Percentiles rank a stretch among this genome's conserved stretches.
These are phyloP conservation scores for Tenebrio molitor DNA, from an alignment of 1,140 invertebrate genomes.

Conservation along the genomic window DNA sequence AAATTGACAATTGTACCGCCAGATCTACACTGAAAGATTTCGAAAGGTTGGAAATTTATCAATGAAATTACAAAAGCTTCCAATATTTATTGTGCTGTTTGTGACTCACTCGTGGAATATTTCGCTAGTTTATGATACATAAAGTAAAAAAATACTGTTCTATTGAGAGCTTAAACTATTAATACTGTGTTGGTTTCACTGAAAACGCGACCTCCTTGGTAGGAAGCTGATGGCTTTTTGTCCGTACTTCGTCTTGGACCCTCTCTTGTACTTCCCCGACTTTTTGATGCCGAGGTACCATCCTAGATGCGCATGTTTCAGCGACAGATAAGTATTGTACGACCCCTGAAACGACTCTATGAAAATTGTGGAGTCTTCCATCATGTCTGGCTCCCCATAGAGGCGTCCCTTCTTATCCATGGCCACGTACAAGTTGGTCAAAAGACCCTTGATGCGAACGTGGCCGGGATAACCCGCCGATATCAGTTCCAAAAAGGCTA, in stretches of 20 bases:
- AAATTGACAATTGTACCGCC: not conserved
- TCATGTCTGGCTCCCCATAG: constrained; percentile 71
- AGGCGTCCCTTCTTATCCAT: constrained; percentile 74
- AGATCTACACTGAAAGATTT: not conserved
- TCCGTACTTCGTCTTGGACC: constrained; percentile 71
- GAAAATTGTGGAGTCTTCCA: constrained; percentile 72
- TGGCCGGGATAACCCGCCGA: constrained; percentile 69
- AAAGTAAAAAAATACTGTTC: constrained; percentile 4
- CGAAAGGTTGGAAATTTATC: too few relatives aligned
- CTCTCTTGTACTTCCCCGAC: constrained; percentile 73
- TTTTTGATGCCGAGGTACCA: constrained; percentile 79
- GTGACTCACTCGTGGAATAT: constrained; percentile 1
- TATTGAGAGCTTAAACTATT: not conserved
- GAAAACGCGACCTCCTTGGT: constrained; percentile 63
- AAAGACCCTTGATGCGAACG: constrained; percentile 72
- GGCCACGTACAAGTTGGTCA: constrained; percentile 73
- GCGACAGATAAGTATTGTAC: constrained; percentile 74
- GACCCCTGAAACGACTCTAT: constrained; percentile 71
- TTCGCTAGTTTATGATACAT: not conserved
- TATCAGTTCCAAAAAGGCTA: constrained; percentile 72
- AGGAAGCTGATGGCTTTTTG: constrained; percentile 77
- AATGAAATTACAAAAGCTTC: constrained; percentile 20
- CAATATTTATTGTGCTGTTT: constrained; percentile 9
- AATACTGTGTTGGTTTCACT: constrained; percentile 47
- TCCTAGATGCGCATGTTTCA: constrained; percentile 71